Evolutionary conservation across 2,797 vertebrate genomes (phyloP).

Genomic region (Mormyrops boulengeri): DNA sequence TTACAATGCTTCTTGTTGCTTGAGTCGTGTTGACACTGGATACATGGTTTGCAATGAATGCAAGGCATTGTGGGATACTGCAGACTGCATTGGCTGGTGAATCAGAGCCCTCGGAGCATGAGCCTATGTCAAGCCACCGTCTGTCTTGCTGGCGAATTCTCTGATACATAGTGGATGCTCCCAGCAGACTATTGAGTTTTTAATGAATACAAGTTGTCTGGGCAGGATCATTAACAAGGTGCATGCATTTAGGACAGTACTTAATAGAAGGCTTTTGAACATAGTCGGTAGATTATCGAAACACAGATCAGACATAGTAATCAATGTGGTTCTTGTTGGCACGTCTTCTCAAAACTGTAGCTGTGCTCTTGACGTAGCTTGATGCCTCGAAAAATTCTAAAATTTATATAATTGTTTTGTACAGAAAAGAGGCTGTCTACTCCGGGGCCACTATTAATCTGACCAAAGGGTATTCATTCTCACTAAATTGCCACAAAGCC

Average conservation of each 20-base stretch:
- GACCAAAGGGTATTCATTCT: conserved; percentile 6
- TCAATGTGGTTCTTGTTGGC: not conserved
- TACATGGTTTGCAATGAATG: not conserved
- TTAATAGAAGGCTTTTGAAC: conserved; percentile 4
- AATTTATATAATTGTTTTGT: conserved; percentile 10
- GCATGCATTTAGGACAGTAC: not conserved
- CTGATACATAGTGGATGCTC: not conserved
- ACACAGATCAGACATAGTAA: not conserved
- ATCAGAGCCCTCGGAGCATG: not conserved
- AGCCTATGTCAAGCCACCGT: not conserved
- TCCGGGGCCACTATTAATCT: not conserved
- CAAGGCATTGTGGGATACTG: conserved; percentile 9
- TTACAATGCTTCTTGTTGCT: not conserved
- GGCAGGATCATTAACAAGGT: conserved; percentile 14
- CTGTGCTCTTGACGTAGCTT: not conserved
- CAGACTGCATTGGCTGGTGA: not conserved
- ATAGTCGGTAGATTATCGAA: conserved; percentile 3
- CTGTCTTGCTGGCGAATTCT: not conserved
- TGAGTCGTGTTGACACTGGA: not conserved
- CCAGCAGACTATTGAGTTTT: not conserved
- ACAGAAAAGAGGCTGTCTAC: not conserved
- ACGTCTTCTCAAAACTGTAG: not conserved
- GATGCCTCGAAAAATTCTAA: not conserved
- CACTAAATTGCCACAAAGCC: not conserved
- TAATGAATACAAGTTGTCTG: conserved; percentile 7